Percentiles rank a stretch among this genome's conserved stretches.
phyloP scores from a whole-genome alignment of 2,113 vertebrate species.

The Prionailurus viverrinus region DNA sequence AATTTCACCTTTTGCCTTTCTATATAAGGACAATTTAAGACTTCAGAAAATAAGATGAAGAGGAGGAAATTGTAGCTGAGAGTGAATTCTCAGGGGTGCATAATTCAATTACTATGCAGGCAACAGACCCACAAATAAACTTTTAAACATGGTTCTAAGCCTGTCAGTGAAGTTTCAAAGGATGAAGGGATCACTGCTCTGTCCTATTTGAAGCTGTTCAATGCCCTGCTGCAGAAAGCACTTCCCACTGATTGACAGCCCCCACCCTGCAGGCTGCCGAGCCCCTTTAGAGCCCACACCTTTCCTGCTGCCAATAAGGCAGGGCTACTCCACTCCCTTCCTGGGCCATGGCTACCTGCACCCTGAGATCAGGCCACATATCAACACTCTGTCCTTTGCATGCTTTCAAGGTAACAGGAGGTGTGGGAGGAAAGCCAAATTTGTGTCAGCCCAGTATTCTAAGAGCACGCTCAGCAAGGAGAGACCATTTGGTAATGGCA shows the following conservation, averaged over 20 bases:
- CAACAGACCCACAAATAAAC: constrained; percentile 23
- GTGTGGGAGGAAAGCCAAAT: not conserved
- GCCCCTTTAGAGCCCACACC: not conserved
- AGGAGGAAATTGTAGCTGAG: not conserved
- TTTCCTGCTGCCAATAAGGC: not conserved
- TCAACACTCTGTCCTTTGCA: not conserved
- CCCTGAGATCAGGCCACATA: not conserved
- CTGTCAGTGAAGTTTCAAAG: constrained; percentile 18
- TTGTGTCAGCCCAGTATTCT: not conserved
- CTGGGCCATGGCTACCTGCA: not conserved
- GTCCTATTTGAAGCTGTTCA: not conserved
- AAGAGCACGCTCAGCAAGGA: not conserved
- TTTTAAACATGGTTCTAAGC: not conserved
- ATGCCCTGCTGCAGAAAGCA: not conserved
- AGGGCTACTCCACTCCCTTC: not conserved
- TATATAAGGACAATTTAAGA: not conserved
- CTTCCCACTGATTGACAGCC: not conserved
- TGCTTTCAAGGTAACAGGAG: not conserved
- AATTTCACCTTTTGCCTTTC: constrained; percentile 38
- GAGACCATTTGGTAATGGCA: not conserved
- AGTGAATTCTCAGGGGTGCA: not conserved
- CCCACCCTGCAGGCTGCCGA: not conserved
- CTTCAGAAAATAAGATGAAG: constrained; percentile 58
- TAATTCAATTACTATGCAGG: constrained; percentile 11
- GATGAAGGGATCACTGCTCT: not conserved